Evolutionary conservation across 2,888 invertebrate species (phyloP).

Genomic region (Ormyrus labotus): DNA sequence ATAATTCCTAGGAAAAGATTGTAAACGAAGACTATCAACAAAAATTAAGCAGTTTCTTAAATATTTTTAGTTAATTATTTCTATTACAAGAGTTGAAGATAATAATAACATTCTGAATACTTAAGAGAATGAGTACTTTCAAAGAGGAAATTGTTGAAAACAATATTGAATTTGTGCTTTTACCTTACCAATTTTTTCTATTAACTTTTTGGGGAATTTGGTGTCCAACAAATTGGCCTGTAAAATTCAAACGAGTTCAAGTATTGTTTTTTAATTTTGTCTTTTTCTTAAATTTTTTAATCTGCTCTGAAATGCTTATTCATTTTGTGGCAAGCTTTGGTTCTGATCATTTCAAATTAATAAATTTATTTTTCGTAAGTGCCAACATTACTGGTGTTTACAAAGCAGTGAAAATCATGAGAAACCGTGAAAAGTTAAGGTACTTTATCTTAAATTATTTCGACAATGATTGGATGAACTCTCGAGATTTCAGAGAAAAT

Average conservation of each 20-base stretch:
- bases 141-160: background rate
- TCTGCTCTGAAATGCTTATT: conserved; percentile 37
- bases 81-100: no score
- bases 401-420: conserved; percentile 25
- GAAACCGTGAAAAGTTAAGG: conserved; percentile 17
- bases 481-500: background rate
- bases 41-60: no score
- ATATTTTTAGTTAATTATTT: no score
- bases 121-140: no score
- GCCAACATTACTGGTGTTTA: conserved; percentile 42
- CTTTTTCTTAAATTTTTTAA: conserved; percentile 13
- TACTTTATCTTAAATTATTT: conserved; percentile 26
- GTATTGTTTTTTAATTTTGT: conserved; percentile 12
- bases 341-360: conserved; percentile 32
- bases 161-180: conserved; percentile 6
- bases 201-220: conserved; percentile 29
- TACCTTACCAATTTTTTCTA: conserved; percentile 23
- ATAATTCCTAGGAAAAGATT: no score
- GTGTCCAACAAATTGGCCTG: conserved; percentile 29
- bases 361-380: conserved; percentile 35
- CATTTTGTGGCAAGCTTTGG: conserved; percentile 20
- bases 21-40: no score
- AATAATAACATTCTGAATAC: no score
- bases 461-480: conserved; percentile 15
- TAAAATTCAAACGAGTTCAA: background rate